phyloP scores from a whole-genome alignment of 2,797 vertebrate genomes.

The Parauchenoglanis ngamensis region DNA sequence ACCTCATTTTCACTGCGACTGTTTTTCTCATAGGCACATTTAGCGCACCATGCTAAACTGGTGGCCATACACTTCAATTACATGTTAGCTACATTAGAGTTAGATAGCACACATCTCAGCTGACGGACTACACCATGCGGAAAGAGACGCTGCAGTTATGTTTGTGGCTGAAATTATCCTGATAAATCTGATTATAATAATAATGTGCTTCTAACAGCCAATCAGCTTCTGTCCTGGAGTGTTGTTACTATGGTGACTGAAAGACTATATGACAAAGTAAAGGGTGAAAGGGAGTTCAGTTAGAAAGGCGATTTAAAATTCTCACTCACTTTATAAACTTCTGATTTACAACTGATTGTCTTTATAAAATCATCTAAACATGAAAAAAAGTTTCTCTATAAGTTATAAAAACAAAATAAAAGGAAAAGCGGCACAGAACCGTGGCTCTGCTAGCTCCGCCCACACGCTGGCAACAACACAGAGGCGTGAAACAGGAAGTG shows the following conservation, averaged over 20 bases:
- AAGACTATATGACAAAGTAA: constrained; percentile 4
- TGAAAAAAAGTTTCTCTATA: constrained; percentile 70
- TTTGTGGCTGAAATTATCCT: not conserved
- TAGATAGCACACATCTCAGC: not conserved
- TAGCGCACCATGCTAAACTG: not conserved
- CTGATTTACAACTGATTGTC: constrained; percentile 81
- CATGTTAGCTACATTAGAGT: not conserved
- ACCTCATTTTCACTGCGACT: not conserved
- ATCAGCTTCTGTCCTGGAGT: constrained; percentile 32
- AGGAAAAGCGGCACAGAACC: not conserved
- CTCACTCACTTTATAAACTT: constrained; percentile 72
- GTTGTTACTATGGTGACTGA: constrained; percentile 5
- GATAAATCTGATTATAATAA: not conserved
- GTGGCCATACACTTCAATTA: not conserved
- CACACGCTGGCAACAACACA: constrained; percentile 25
- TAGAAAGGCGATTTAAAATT: constrained; percentile 11
- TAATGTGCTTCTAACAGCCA: not conserved
- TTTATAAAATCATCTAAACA: constrained; percentile 79
- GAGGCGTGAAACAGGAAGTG: constrained; percentile 26
- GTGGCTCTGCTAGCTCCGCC: not conserved
- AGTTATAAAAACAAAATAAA: constrained; percentile 73
- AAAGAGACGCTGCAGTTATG: too few species aligned
- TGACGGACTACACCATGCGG: not conserved
- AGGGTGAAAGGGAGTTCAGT: not conserved
- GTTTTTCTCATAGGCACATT: not conserved